Evolutionary conservation across 1,140 invertebrate genomes (phyloP).

Genomic region (Plodia interpunctella): DNA sequence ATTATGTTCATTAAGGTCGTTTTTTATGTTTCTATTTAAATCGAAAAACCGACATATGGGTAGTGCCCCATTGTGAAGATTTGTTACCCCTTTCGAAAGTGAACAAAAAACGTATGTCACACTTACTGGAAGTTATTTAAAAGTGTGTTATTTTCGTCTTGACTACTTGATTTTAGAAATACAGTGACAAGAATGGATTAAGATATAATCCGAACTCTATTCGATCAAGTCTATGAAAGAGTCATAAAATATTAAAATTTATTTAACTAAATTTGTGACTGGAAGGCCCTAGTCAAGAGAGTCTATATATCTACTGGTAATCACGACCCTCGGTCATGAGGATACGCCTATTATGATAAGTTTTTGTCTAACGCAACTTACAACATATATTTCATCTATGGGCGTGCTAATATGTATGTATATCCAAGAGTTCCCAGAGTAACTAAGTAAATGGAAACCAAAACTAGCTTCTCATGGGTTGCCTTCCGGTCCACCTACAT

Average conservation of each 20-base stretch:
- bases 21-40: conserved; percentile 72
- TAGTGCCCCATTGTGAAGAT: conserved; percentile 39
- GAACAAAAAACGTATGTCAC: conserved; percentile 22
- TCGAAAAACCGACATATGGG: conserved; percentile 52
- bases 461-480: conserved; percentile 30
- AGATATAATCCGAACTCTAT: neutral
- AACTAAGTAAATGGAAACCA: neutral
- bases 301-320: too few species aligned
- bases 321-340: too few species aligned
- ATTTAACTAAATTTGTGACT: too few species aligned
- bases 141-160: neutral
- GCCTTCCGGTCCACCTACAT: conserved; percentile 31
- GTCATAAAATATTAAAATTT: too few species aligned
- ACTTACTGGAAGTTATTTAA: neutral
- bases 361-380: too few species aligned
- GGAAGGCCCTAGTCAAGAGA: too few species aligned
- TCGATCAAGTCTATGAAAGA: too few species aligned
- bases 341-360: too few species aligned
- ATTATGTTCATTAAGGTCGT: conserved; percentile 71
- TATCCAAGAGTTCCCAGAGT: neutral
- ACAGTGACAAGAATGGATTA: neutral
- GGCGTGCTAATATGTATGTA: neutral
- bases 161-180: neutral
- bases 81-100: conserved; percentile 44
- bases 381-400: too few species aligned